phyloP scores from a whole-genome alignment of 2,797 vertebrate species.

The Clarias fuscus region DNA sequence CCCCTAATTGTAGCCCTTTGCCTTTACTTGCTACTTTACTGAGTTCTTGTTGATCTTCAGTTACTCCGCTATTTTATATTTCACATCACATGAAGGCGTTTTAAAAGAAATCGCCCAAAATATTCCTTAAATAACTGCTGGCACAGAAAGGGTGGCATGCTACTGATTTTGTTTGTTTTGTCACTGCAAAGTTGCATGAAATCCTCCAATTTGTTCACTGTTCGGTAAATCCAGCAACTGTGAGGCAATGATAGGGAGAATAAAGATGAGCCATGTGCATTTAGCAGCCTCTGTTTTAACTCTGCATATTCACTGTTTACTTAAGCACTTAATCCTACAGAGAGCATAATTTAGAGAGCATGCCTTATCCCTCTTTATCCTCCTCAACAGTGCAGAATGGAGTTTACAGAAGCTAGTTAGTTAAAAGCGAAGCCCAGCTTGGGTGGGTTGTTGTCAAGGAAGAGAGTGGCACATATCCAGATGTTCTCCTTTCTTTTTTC shows the following conservation, averaged over 20 bases:
- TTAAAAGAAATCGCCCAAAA: neutral
- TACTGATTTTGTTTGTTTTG: constrained; percentile 43
- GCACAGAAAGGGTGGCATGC: constrained; percentile 32
- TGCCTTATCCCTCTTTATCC: constrained; percentile 69
- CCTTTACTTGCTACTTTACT: neutral
- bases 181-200: constrained; percentile 50
- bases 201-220: constrained; percentile 46
- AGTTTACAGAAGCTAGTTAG: constrained; percentile 71
- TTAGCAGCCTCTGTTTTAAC: constrained; percentile 60
- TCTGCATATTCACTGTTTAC: constrained; percentile 69
- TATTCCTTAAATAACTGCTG: constrained; percentile 34
- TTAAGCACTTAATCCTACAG: constrained; percentile 69
- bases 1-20: constrained; percentile 4
- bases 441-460: constrained; percentile 49
- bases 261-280: constrained; percentile 55
- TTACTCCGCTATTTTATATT: constrained; percentile 11
- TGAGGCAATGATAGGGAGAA: constrained; percentile 60
- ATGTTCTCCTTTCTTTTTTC: constrained; percentile 67
- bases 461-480: constrained; percentile 71
- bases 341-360: constrained; percentile 74
- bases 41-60: neutral
- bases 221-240: constrained; percentile 64
- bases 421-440: constrained; percentile 58
- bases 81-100: constrained; percentile 4
- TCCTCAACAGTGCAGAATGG: constrained; percentile 68